phyloP scores from a whole-genome alignment of 2,113 vertebrate species.

The Argyrosomus japonicus region DNA sequence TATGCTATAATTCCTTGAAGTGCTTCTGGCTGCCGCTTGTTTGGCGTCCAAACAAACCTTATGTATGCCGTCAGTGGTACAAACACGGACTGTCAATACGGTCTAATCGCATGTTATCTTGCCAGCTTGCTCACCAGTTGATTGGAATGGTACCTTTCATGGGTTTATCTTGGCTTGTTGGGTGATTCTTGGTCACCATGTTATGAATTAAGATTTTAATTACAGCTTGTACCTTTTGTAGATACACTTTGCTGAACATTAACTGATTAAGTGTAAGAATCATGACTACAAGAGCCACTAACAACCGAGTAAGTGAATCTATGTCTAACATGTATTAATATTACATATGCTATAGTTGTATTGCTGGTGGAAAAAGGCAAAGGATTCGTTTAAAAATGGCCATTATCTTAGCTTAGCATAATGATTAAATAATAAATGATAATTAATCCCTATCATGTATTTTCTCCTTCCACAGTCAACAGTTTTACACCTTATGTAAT shows the following conservation, averaged over 20 bases:
- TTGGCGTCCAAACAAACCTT: constrained; percentile 63
- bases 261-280: constrained; percentile 3
- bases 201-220: constrained; percentile 46
- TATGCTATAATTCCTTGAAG: constrained; percentile 60
- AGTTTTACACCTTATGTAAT: neutral
- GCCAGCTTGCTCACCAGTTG: constrained; percentile 30
- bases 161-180: constrained; percentile 30
- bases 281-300: neutral
- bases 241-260: constrained; percentile 4
- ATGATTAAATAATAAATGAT: neutral
- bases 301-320: neutral
- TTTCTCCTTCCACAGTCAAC: neutral
- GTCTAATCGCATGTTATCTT: constrained; percentile 40
- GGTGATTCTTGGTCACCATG: constrained; percentile 32
- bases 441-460: neutral
- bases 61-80: constrained; percentile 29
- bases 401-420: neutral
- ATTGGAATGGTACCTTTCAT: constrained; percentile 44
- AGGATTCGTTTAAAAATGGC: neutral
- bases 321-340: neutral
- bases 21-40: constrained; percentile 35
- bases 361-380: neutral
- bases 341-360: neutral
- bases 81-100: constrained; percentile 61
- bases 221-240: constrained; percentile 20